Percentiles rank a stretch among this genome's conserved stretches.
These are phyloP conservation scores for Amniataba percoides DNA, from an alignment of 2,797 vertebrate species.

Conservation along the genomic window DNA sequence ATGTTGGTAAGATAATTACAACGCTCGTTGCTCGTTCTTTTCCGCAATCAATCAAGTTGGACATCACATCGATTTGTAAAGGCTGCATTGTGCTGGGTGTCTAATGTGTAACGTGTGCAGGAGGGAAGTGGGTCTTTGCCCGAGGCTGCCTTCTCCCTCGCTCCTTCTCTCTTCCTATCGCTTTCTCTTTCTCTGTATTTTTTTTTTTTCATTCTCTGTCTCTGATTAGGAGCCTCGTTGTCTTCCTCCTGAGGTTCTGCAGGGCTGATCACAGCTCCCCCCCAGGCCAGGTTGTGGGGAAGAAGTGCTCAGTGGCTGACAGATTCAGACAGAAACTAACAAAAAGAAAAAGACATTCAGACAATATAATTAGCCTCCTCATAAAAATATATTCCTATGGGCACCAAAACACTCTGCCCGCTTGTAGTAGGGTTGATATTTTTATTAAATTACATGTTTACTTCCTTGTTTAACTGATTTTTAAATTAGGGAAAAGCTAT, in stretches of 20 bases:
- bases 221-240: conserved; percentile 58
- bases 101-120: conserved; percentile 52
- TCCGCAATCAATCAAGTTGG: conserved; percentile 51
- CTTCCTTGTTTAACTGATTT: conserved; percentile 21
- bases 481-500: background rate
- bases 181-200: conserved; percentile 11
- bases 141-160: conserved; percentile 46
- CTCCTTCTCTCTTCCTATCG: conserved; percentile 23
- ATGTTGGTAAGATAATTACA: conserved; percentile 11
- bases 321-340: conserved; percentile 37
- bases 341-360: conserved; percentile 21
- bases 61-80: conserved; percentile 54
- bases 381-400: conserved; percentile 23
- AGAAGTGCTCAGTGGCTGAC: conserved; percentile 47
- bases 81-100: conserved; percentile 43
- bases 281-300: conserved; percentile 61
- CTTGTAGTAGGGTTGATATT: background rate
- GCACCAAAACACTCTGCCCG: conserved; percentile 8
- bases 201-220: conserved; percentile 39
- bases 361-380: conserved; percentile 36
- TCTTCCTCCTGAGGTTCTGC: conserved; percentile 54
- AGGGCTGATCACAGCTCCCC: conserved; percentile 61
- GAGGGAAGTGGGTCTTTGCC: conserved; percentile 62
- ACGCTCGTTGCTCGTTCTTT: background rate
- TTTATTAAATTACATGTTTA: conserved; percentile 12